A percentile compares a stretch with the other conserved stretches of the same genome.
Conservation (phyloP, 2,113 vertebrate species). For the Cyanoramphus novaezelandiae region DNA sequence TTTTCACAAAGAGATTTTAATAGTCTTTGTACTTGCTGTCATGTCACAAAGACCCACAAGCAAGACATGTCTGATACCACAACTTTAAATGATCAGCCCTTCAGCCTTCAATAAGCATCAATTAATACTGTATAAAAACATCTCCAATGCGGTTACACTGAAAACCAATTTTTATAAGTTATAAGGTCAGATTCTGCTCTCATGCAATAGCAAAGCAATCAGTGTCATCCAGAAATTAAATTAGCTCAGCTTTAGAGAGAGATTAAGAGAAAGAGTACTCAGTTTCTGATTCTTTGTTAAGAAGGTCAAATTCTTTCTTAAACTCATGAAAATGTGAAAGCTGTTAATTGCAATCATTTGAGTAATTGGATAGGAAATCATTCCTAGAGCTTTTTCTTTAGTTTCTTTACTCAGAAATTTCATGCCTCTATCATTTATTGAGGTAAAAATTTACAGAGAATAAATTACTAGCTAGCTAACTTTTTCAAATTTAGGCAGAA, state of each 20-base stretch:
- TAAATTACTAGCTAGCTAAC: background rate
- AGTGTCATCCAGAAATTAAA: conserved; percentile 1
- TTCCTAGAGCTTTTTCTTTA: background rate
- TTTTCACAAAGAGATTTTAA: conserved; percentile 75
- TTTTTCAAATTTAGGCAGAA: background rate
- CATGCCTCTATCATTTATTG: background rate
- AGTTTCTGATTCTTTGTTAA: conserved; percentile 25
- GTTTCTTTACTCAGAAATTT: conserved; percentile 2
- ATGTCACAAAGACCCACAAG: conserved; percentile 48
- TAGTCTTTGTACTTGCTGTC: conserved; percentile 70
- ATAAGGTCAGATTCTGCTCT: conserved; percentile 25
- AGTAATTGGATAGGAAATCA: background rate
- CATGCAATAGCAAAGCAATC: background rate
- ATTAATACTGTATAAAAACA: conserved; percentile 46
- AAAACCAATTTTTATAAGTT: conserved; percentile 53
- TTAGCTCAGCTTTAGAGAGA: conserved; percentile 12
- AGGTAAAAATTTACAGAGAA: background rate
- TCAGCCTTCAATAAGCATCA: conserved; percentile 47
- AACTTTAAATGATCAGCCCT: conserved; percentile 63
- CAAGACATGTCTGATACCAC: conserved; percentile 57
- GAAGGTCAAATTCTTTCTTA: conserved; percentile 32
- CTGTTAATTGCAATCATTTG: conserved; percentile 29
- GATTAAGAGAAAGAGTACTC: background rate
- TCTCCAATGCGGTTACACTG: conserved; percentile 17
- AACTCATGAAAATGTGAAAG: conserved; percentile 29